Conservation (phyloP, 2,888 invertebrate species). For the Troides helena region DNA sequence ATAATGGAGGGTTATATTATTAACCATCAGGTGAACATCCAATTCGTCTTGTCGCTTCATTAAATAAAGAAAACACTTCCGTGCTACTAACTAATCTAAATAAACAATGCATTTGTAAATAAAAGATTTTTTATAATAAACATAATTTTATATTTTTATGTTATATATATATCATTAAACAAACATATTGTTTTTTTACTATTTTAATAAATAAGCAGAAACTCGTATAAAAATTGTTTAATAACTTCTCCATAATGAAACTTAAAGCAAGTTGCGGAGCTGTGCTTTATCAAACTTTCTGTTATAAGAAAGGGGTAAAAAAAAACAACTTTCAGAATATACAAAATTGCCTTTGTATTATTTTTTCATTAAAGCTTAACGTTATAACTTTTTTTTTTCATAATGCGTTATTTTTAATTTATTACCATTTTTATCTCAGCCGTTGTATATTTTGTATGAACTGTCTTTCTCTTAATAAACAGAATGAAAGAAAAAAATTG, state of each 20-base stretch:
- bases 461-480: no score
- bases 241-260: background rate
- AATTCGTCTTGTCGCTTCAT: no score
- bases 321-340: background rate
- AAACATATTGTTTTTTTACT: background rate
- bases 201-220: background rate
- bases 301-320: background rate
- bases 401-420: background rate
- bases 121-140: no score
- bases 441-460: background rate
- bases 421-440: background rate
- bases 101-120: no score
- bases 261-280: background rate
- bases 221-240: background rate
- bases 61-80: no score
- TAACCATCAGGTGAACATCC: no score
- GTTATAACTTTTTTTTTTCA: conserved; percentile 8
- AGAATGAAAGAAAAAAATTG: no score
- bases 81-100: no score
- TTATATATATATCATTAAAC: background rate
- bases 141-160: no score
- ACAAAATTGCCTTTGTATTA: background rate
- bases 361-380: conserved; percentile 5
- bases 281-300: background rate
- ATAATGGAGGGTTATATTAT: no score